Evolutionary conservation across 2,797 vertebrate genomes (phyloP), one percentile per base, ranked within the genome.

Genomic region (Silurus aristotelis): DNA sequence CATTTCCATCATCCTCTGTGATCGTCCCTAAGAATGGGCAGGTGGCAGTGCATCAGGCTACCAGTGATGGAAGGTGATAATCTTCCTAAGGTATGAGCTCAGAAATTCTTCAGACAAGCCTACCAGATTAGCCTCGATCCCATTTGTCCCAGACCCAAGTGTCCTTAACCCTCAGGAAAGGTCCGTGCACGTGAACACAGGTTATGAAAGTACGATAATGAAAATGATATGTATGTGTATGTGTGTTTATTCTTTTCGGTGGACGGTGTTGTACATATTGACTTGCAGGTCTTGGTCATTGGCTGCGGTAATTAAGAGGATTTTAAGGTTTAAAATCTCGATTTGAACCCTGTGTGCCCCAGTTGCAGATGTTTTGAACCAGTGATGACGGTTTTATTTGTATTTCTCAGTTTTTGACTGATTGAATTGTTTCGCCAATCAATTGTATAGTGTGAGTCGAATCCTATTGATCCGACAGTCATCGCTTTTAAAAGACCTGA

Each of bases 71-170:
- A 27, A 20, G 58, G 71, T 89, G 84, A 87, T 90, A 91, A 91
- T 90, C 88, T 88, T 79, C 64, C 84, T 84, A 64, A 89, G 83
- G 85, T 78, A 83, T 88, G 86, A 89, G 82, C 71, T 77, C 71
- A 83, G 88, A 61, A 87, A 83, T 88, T 82, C 84, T 89, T 84
- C 15, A 88, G 84, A 73, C 88, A 81, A 88, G 90, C 87, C 89
- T 87, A 82, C 90, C 90, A 89, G 83, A 67, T 43, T 77, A 87
- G 87, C 87, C 86, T 85, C 88, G 86, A 88, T 90, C 89, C 87
- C 85, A 90, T 90, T 89, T 90, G 87, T 88, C 85, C 86, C 71
- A 82, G 78, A 75, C 82, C 64, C 80, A 77, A 66, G 66, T 87
- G 84, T 85, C 86, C 83, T 90, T 75, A 38, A 12, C 9, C 15